Percentiles rank a stretch among this genome's conserved stretches.
These are phyloP conservation scores for Stercorarius parasiticus DNA, from an alignment of 2,113 vertebrate species.

Conservation along the genomic window DNA sequence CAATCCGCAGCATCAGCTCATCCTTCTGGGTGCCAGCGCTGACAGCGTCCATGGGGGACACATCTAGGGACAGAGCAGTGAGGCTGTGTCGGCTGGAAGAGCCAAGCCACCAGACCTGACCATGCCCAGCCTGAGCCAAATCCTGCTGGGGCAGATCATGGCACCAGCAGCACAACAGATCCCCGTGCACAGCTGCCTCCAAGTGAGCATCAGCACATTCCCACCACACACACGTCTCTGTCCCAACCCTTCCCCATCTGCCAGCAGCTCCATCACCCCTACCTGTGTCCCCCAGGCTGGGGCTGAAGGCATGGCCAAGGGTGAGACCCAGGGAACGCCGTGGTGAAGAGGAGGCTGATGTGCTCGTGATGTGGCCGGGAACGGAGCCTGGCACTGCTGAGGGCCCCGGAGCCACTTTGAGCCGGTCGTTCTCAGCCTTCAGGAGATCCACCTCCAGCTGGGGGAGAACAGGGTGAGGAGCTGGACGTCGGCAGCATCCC, in stretches of 20 bases:
- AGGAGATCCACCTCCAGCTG: slow-evolving; percentile 92
- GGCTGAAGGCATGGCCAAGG: slow-evolving; percentile 88
- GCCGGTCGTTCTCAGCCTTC: slow-evolving; percentile 91
- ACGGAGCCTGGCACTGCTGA: slow-evolving; percentile 64
- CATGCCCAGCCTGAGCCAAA: neutral
- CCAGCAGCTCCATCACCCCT: neutral
- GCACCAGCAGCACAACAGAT: rapidly evolving
- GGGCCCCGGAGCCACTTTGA: slow-evolving; percentile 85
- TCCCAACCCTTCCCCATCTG: neutral
- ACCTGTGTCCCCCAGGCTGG: slow-evolving; percentile 84
- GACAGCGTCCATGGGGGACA: slow-evolving; percentile 81
- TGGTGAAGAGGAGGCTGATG: slow-evolving; percentile 80
- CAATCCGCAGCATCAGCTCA: slow-evolving; percentile 79
- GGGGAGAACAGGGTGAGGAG: neutral
- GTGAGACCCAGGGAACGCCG: slow-evolving; percentile 84
- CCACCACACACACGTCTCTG: neutral
- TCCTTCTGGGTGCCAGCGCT: slow-evolving; percentile 79
- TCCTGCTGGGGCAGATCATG: rapidly evolving
- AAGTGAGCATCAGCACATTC: neutral
- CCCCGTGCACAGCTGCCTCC: neutral
- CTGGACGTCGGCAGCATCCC: rapidly evolving
- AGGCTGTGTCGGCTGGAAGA: neutral
- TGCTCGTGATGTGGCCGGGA: slow-evolving; percentile 79
- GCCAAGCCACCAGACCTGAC: rapidly evolving
- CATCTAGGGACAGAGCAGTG: slow-evolving; percentile 63